Evolutionary conservation across 1,140 invertebrate species (phyloP).

Genomic region (Micrasema longulum): DNA sequence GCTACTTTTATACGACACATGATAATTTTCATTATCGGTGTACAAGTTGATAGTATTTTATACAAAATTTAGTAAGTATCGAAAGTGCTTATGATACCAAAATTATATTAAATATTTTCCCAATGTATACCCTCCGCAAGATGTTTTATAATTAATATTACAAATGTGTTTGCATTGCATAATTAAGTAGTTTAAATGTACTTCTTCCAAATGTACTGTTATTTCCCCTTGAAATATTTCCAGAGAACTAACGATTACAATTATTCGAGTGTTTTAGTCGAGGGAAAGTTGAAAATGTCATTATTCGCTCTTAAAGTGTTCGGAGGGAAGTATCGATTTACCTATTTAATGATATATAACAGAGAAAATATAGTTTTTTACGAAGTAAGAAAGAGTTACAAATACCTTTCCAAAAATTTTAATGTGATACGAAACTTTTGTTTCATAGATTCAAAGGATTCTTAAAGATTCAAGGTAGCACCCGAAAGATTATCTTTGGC

Average conservation of each 20-base stretch:
- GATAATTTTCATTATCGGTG: too few species aligned
- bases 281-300: neutral
- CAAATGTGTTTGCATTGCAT: too few species aligned
- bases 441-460: slow-evolving; percentile 15
- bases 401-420: slow-evolving; percentile 14
- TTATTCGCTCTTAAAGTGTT: neutral
- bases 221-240: neutral
- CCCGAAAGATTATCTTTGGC: neutral
- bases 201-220: neutral
- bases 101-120: too few species aligned
- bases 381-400: neutral
- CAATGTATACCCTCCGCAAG: too few species aligned
- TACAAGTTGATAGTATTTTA: too few species aligned
- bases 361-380: too few species aligned
- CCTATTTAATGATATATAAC: neutral
- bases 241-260: neutral
- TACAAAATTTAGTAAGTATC: too few species aligned
- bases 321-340: neutral
- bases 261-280: neutral
- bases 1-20: too few species aligned
- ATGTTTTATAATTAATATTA: too few species aligned
- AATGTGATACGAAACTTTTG: slow-evolving; percentile 18
- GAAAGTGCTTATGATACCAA: too few species aligned
- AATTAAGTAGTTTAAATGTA: too few species aligned
- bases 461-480: neutral